A percentile compares a stretch with the other conserved stretches of the same genome.
These are phyloP conservation scores for Pseudois nayaur DNA, from an alignment of 2,113 vertebrate species.

Conservation along the genomic window DNA sequence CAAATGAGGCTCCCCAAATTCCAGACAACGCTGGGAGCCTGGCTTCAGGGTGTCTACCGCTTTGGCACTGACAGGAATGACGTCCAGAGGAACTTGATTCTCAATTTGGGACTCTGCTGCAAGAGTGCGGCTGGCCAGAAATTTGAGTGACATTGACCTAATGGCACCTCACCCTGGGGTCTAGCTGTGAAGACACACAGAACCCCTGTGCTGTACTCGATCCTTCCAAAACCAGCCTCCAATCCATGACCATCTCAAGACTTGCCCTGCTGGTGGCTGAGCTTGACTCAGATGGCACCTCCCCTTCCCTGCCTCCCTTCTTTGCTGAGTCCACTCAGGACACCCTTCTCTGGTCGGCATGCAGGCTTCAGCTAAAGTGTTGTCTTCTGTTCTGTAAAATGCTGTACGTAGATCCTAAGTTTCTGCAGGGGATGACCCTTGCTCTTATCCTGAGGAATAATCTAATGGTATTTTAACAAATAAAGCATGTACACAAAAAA, in stretches of 20 bases:
- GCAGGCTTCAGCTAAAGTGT: not conserved
- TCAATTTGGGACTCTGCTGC: not conserved
- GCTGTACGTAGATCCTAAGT: not conserved
- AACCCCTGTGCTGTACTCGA: not conserved
- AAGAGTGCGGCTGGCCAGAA: not conserved
- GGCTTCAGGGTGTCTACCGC: slow-evolving; percentile 84
- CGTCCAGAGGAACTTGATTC: not conserved
- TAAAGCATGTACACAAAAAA: not conserved
- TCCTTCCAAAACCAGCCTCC: not conserved
- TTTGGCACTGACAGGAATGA: slow-evolving; percentile 85
- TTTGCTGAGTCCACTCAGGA: not conserved
- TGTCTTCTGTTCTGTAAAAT: not conserved
- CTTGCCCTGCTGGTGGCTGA: not conserved
- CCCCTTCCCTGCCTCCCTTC: not conserved
- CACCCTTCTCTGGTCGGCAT: not conserved
- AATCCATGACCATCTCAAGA: not conserved
- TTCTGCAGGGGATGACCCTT: not conserved
- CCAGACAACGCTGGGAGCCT: slow-evolving; percentile 80
- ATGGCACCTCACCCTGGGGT: not conserved
- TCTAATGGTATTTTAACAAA: not conserved
- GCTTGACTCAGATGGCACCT: not conserved
- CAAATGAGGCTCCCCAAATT: slow-evolving; percentile 18
- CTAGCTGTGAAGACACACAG: slow-evolving; percentile 58
- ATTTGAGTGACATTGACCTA: not conserved
- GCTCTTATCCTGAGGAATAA: not conserved